Conservation (phyloP, 37 sponge, comb jelly and placozoan genomes). For the Diacarnus erythraeanus region DNA sequence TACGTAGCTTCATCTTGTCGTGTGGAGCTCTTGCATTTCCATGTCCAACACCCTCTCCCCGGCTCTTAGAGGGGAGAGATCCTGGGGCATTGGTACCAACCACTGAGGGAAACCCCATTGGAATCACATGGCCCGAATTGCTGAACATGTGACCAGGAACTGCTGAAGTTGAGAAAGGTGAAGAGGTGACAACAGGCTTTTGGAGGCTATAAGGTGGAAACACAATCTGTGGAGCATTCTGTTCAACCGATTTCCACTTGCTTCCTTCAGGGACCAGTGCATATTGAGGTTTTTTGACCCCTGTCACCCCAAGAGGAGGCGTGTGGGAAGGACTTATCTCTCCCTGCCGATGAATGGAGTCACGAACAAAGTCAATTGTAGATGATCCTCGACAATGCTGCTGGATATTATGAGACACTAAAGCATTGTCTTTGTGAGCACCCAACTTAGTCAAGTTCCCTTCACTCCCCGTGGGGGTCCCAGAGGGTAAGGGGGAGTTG, state of each 20-base stretch:
- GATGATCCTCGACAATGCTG: conserved; percentile 1
- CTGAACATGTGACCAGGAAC: conserved; percentile 1
- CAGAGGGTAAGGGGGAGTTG: background rate
- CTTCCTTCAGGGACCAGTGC: background rate
- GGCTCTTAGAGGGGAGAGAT: background rate
- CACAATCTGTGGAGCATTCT: background rate
- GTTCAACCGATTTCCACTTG: conserved; percentile 1
- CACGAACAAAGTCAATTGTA: background rate
- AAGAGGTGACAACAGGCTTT: background rate
- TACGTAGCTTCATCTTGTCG: conserved; percentile 41
- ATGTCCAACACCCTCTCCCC: background rate
- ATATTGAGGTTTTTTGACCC: background rate
- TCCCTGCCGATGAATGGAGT: background rate
- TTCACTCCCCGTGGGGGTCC: background rate
- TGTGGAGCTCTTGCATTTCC: background rate
- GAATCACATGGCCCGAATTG: conserved; percentile 6
- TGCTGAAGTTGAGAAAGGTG: background rate
- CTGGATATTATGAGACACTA: background rate
- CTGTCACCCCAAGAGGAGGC: background rate
- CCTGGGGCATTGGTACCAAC: background rate
- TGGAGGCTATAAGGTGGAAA: background rate
- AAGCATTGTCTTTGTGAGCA: background rate
- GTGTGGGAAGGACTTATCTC: background rate
- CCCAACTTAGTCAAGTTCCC: background rate
- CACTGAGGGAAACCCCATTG: conserved; percentile 10